phyloP scores from a whole-genome alignment of 2,888 invertebrate genomes.

The Pandemis cinnamomeana region DNA sequence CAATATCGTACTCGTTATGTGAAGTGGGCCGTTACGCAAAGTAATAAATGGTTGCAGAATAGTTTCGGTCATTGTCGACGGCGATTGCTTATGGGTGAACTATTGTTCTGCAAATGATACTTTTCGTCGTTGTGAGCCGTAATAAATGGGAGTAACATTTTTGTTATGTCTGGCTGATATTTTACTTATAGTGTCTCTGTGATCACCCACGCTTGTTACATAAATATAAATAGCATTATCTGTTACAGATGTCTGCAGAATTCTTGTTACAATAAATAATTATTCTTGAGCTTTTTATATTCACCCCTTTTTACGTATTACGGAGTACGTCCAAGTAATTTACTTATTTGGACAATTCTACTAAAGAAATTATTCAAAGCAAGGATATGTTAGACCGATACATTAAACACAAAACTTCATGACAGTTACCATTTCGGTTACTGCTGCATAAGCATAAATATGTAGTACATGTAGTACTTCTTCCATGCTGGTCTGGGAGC shows the following conservation, averaged over 20 bases:
- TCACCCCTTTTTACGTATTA: too few relatives aligned
- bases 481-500: too few relatives aligned
- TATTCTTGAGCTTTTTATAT: background rate
- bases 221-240: background rate
- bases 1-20: slow-evolving; percentile 36
- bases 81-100: slow-evolving; percentile 49
- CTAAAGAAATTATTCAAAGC: background rate
- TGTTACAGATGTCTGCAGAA: background rate
- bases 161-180: slow-evolving; percentile 5
- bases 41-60: slow-evolving; percentile 44
- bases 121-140: slow-evolving; percentile 43
- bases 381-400: too few relatives aligned
- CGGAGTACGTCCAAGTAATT: too few relatives aligned
- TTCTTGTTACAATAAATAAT: background rate
- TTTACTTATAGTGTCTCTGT: background rate
- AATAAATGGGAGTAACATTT: slow-evolving; percentile 22
- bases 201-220: background rate
- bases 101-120: slow-evolving; percentile 45
- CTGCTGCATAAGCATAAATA: too few relatives aligned
- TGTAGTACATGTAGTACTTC: too few relatives aligned
- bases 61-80: slow-evolving; percentile 38
- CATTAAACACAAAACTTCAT: too few relatives aligned
- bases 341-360: too few relatives aligned
- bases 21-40: slow-evolving; percentile 42
- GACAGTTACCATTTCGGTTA: background rate